Conservation (phyloP, 2,797 vertebrate species). For the Notolabrus celidotus region DNA sequence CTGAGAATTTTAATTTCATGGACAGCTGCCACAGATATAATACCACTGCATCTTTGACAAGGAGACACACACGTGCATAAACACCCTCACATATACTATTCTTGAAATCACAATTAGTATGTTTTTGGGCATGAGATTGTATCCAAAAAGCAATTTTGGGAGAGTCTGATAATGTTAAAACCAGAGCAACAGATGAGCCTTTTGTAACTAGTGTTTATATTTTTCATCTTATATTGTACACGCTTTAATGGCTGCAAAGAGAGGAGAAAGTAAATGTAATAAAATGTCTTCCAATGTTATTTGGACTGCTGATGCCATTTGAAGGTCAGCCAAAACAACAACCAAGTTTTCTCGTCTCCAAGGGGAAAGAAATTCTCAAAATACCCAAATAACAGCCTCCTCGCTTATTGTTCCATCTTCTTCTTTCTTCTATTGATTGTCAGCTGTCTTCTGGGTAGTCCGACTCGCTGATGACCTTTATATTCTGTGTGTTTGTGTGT, state of each 20-base stretch:
- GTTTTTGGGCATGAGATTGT: background rate
- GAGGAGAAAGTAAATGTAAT: conserved; percentile 18
- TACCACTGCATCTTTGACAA: conserved; percentile 52
- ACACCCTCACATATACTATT: conserved; percentile 28
- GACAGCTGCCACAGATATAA: conserved; percentile 44
- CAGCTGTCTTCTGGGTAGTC: conserved; percentile 74
- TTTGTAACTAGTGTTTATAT: background rate
- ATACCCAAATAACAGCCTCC: conserved; percentile 59
- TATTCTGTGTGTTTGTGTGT: conserved; percentile 50
- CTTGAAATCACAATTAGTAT: conserved; percentile 9
- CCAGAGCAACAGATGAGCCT: background rate
- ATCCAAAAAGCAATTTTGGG: too few relatives aligned
- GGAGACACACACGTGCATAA: conserved; percentile 23
- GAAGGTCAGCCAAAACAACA: conserved; percentile 73
- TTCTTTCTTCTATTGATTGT: conserved; percentile 78
- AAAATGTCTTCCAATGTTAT: conserved; percentile 41
- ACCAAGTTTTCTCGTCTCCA: conserved; percentile 53
- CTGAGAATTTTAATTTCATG: conserved; percentile 66
- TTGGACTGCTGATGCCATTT: conserved; percentile 55
- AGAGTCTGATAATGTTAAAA: conserved; percentile 22
- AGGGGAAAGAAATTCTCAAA: conserved; percentile 61
- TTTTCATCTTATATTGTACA: conserved; percentile 34
- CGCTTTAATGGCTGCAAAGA: conserved; percentile 26
- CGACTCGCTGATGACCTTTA: conserved; percentile 81
- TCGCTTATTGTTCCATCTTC: conserved; percentile 61